Conservation (phyloP, 2,797 vertebrate genomes). For the Semaprochilodus insignis region DNA sequence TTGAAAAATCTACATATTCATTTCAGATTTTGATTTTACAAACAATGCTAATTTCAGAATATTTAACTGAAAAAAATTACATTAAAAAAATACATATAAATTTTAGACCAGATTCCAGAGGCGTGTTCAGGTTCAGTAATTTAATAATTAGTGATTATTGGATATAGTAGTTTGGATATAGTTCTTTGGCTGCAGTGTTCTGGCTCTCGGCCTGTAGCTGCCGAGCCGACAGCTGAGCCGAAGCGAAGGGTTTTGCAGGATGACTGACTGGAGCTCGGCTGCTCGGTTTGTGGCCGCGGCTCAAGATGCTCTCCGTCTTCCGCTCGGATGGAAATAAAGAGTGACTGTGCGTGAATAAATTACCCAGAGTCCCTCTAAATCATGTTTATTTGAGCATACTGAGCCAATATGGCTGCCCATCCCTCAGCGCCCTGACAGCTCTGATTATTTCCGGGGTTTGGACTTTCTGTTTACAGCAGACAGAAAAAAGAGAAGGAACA, state of each 20-base stretch:
- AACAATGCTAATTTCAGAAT: too few species aligned
- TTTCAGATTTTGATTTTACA: too few species aligned
- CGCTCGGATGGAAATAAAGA: conserved; percentile 44
- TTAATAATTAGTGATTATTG: too few species aligned
- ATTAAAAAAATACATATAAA: too few species aligned
- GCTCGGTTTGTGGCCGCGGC: conserved; percentile 25
- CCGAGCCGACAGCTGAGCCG: too few species aligned
- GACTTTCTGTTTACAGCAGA: conserved; percentile 4
- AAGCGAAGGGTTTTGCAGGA: background rate
- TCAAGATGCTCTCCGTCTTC: conserved; percentile 26
- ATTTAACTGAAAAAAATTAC: too few species aligned
- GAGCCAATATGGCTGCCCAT: conserved; percentile 15
- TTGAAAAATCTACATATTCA: too few species aligned
- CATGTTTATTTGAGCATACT: conserved; percentile 30
- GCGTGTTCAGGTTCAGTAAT: too few species aligned
- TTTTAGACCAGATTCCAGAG: too few species aligned
- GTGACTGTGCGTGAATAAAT: conserved; percentile 45
- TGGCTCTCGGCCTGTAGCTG: too few species aligned
- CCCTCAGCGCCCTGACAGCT: conserved; percentile 19
- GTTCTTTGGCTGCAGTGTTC: too few species aligned
- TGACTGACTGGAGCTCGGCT: background rate
- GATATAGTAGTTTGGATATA: too few species aligned
- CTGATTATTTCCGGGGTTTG: conserved; percentile 37
- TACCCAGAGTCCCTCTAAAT: conserved; percentile 29
- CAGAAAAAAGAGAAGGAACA: background rate